Evolutionary conservation across 2,797 vertebrate genomes (phyloP), one percentile per base, ranked within the genome.

Genomic region (Orientallactaga sibirica): DNA sequence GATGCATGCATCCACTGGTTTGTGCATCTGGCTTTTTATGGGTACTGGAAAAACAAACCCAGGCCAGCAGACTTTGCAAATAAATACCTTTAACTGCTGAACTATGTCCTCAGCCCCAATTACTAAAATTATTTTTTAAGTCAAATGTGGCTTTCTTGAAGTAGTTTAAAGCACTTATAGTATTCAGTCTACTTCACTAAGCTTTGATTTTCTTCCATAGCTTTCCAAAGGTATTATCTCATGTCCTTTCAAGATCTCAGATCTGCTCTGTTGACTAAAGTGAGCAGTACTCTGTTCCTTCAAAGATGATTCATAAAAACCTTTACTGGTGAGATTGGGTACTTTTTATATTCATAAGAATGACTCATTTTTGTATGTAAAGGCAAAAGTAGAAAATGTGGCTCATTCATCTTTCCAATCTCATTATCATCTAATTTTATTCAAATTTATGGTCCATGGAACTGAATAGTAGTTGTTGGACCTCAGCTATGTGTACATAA

Each of bases 141-240:
- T 86, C 33, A 66, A 84, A 76, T 78, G 18, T 80, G 55, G 9
- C 25, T 80, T 86, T 87, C 82, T 86, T 58, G 43, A 75, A 76
- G 22, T 48, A 41, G 7, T 25, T 11, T 5, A n/a, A 80, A 37
- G 62, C 80, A 61, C 29, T 61, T 71, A 20, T 18, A 7, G 48
- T 22, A 48, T 25, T 48, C 62, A 55, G 18, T 33, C 19, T 1
- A 52, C 12, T 14, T 91, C 24, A 19, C 55, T 43, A 86, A 76
- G 55, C 8, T 41, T 76, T 22, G 18, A 29, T 61, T 41, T 88
- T 76, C 70, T 52, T 70, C 73, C 48, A 61, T 19, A 81, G 74
- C 24, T 62, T 88, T 73, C 64, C 7, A 77, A 66, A 15, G 27
- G 61, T 18, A 64, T 9, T 5, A 24, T 48, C 29, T 7, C 11